Base-by-base conservation (phyloP, 2,888 invertebrate genomes). In the Tiliacea citrago region DNA sequence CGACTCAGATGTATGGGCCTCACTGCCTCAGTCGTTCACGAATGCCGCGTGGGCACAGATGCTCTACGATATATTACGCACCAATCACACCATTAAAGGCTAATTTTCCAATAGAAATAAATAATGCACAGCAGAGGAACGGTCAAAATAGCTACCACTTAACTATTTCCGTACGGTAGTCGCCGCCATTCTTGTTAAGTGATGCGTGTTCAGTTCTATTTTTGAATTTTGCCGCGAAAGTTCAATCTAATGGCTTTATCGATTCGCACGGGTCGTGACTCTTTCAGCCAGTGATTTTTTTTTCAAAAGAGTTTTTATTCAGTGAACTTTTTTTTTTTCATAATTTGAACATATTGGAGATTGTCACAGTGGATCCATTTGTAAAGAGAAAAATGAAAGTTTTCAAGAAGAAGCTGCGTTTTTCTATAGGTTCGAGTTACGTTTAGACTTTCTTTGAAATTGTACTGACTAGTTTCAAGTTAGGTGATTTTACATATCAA, bases 21-120 rank as follows among this genome's bases (percentile, higher is more conserved):
- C 88, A 95, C 95, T 95, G 77, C 62, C 73, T 78, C 88, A 95
- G 95, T 95, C 92, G 92, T 88, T 91, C 90, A 91, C 91, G 88
- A 88, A 89, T 90, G 88, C 87, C 92, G 96, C 95, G 95, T 96
- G 95, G 96, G 96, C 91, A 90, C 89, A 90, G 90, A 89, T 90
- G 91, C 90, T 91, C 90, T 88, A 83, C 85, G 78, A 80, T 88
- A 88, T 88, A 89, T 89, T 91, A 92, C 92, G 90, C 91, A 90
- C 91, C 92, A 93, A 92, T 93, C 93, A 92, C 91, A 89, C 92
- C 90, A 93, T 95, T 94, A 94, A 90, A 92, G 92, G 87, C 94
- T 94, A 94, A 96, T 96, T 95, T 95, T 95, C 91, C 94, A 96
- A 96, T 95, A 96, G 92, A 95, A 95, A 94, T 95, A 95, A 94